A percentile compares a stretch with the other conserved stretches of the same genome.
Evolutionary conservation across 2,888 invertebrate genomes (phyloP).

Genomic region (Salticus scenicus): DNA sequence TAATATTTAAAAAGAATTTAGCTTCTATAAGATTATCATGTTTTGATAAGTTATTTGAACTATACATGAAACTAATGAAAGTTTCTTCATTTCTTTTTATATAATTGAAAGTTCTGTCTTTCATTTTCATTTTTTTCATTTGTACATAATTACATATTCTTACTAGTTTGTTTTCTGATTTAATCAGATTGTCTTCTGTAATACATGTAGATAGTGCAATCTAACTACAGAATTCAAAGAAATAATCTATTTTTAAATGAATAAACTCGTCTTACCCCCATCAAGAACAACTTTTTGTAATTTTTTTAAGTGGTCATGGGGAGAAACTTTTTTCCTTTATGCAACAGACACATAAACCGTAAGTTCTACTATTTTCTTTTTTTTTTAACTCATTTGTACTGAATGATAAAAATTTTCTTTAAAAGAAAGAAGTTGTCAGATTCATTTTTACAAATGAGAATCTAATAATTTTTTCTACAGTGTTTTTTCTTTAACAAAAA

Average conservation of each 20-base stretch:
- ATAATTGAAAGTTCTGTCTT: not conserved
- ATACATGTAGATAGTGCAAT: slow-evolving; percentile 52
- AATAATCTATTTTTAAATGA: not conserved
- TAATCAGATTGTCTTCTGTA: slow-evolving; percentile 19
- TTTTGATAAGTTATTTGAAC: not conserved
- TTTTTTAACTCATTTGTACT: too few species aligned
- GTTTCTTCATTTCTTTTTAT: not conserved
- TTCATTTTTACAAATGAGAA: too few species aligned
- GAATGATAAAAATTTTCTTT: too few species aligned
- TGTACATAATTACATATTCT: slow-evolving; percentile 43
- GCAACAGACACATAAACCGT: too few species aligned
- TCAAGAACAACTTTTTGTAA: too few species aligned
- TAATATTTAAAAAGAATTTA: not conserved
- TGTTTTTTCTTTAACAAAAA: too few species aligned
- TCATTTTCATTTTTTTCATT: slow-evolving; percentile 14
- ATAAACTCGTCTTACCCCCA: not conserved
- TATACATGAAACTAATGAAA: not conserved
- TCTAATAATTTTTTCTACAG: too few species aligned
- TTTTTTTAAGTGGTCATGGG: too few species aligned
- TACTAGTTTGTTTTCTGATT: slow-evolving; percentile 16
- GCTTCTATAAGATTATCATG: not conserved
- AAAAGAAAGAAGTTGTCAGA: too few species aligned
- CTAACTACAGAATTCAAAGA: slow-evolving; percentile 22
- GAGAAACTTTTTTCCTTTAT: too few species aligned
- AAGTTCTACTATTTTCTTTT: too few species aligned